Conservation (phyloP, 37 sponge, comb jelly and placozoan species). For the Aphrocallistes beatrix region DNA sequence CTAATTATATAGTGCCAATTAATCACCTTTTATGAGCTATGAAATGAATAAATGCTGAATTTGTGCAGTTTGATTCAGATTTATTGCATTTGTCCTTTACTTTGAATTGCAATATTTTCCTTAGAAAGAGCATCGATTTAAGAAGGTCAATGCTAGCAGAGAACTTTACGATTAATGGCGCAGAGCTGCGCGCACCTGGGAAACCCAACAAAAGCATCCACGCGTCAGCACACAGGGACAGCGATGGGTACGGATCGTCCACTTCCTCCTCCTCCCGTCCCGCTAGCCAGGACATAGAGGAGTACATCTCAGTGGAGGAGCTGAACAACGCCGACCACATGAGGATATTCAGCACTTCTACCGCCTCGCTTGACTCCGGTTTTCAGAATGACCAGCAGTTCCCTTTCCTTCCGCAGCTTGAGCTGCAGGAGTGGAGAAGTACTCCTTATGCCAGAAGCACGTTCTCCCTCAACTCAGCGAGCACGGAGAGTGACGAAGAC, state of each 20-base stretch:
- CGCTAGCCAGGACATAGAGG: not conserved
- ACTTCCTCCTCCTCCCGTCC: not conserved
- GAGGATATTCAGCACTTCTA: not conserved
- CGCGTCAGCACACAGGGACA: not conserved
- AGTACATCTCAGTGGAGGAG: not conserved
- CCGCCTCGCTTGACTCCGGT: slow-evolving; percentile 1
- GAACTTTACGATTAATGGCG: not conserved
- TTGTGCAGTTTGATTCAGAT: too few relatives aligned
- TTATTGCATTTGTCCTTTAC: too few relatives aligned
- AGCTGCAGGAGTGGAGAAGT: not conserved
- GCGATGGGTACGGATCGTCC: not conserved
- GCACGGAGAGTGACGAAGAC: slow-evolving; percentile 11
- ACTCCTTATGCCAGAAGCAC: not conserved
- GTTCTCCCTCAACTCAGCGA: not conserved
- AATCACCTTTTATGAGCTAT: too few relatives aligned
- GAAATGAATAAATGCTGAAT: too few relatives aligned
- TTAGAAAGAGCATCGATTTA: not conserved
- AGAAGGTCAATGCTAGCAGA: not conserved
- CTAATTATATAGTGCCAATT: too few relatives aligned
- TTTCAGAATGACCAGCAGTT: not conserved
- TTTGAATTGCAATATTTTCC: too few relatives aligned
- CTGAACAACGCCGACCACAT: not conserved
- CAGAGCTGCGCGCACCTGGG: not conserved
- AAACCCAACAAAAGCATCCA: not conserved
- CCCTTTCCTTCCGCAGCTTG: not conserved